Percentiles rank a stretch among this genome's conserved stretches.
phyloP scores from a whole-genome alignment of 2,888 invertebrate species.

The Aphodius sticticus region DNA sequence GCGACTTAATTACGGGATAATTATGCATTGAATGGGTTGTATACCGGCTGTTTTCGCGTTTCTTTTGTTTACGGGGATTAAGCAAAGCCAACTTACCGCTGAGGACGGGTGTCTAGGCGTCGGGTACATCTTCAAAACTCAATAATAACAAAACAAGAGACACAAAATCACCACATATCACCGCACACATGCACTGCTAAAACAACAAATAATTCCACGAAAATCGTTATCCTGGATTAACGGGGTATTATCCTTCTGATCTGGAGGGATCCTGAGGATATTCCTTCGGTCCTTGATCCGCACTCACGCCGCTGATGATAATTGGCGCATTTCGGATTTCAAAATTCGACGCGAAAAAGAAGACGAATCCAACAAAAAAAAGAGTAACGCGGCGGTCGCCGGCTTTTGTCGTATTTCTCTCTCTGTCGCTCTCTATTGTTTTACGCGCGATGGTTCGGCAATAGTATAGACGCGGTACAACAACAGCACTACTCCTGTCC shows the following conservation, averaged over 20 bases:
- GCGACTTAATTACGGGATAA: not conserved
- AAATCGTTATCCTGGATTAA: not conserved
- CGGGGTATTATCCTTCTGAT: not conserved
- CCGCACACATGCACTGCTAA: slow-evolving; percentile 26
- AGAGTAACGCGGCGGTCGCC: not conserved
- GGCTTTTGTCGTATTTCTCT: not conserved
- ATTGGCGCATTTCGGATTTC: not conserved
- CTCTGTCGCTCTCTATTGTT: not conserved
- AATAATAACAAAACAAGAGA: slow-evolving; percentile 5
- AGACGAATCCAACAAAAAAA: not conserved
- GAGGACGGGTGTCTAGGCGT: slow-evolving; percentile 79
- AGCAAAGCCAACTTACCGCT: slow-evolving; percentile 65
- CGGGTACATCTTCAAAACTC: slow-evolving; percentile 70
- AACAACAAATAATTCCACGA: not conserved
- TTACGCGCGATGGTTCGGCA: not conserved
- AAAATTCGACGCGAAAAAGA: not conserved
- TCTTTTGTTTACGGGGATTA: too few species aligned
- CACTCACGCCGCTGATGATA: not conserved
- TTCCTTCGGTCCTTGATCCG: not conserved
- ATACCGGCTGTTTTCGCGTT: too few species aligned
- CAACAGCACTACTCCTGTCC: not conserved
- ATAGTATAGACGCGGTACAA: not conserved
- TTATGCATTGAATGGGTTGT: not conserved
- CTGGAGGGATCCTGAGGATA: not conserved
- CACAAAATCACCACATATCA: slow-evolving; percentile 46